Evolutionary conservation across 2,888 invertebrate species (phyloP).

Genomic region (Sepioteuthis lessoniana): DNA sequence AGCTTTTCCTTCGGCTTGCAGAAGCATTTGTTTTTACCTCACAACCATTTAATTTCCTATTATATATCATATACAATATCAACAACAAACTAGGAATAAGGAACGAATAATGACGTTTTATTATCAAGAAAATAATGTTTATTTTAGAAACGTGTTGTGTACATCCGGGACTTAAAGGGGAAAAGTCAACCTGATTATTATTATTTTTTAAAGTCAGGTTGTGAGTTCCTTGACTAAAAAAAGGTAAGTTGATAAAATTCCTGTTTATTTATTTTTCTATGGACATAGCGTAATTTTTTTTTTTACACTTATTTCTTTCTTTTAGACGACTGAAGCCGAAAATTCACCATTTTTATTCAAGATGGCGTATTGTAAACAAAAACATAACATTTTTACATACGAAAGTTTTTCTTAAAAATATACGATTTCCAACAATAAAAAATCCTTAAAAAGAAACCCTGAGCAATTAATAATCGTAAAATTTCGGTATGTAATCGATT

Average conservation of each 20-base stretch:
- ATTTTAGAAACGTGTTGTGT: conserved; percentile 13
- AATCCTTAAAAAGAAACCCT: too few species aligned
- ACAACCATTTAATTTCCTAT: background rate
- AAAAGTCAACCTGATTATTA: background rate
- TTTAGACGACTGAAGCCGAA: background rate
- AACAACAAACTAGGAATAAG: background rate
- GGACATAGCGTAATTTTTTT: background rate
- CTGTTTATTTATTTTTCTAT: background rate
- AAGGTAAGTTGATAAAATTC: background rate
- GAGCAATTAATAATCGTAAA: too few species aligned
- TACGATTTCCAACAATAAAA: background rate
- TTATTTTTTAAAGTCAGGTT: background rate
- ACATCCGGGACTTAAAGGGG: background rate
- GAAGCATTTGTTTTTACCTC: background rate
- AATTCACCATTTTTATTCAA: background rate
- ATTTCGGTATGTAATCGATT: too few species aligned
- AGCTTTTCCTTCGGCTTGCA: background rate
- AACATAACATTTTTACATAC: background rate
- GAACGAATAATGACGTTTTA: background rate
- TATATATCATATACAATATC: background rate
- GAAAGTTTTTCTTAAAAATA: background rate
- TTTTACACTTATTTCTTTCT: background rate
- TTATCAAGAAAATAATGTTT: background rate
- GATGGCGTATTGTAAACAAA: conserved; percentile 33
- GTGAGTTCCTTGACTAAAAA: background rate